Base-by-base conservation (phyloP, 1,140 invertebrate genomes). In the Zaprionus africanus region DNA sequence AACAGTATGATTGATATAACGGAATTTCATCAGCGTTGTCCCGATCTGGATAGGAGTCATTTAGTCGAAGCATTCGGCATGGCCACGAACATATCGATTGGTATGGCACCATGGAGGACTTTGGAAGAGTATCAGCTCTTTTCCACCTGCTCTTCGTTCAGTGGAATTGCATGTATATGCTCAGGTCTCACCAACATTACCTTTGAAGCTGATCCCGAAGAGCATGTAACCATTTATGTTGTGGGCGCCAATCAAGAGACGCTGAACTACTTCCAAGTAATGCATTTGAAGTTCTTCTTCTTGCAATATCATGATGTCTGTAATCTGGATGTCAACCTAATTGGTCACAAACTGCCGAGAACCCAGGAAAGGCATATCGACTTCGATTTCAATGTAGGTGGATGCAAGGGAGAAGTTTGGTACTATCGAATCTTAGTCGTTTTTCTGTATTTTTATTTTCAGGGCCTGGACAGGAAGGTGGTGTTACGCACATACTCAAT, bases 271-370 rank as follows among this genome's bases (percentile, higher is more conserved):
- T 91, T 91, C 59, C 67, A 58, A 5, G 54, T 66, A 15, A 81
- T 88, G 56, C 90, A 91, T 60, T 34, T 79, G 1, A 73, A 59
- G 24, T 88, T 88, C 38, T 79, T 91, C 41, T 91, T 91, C 46
- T 49, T 76, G 15, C 75, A 81, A 57, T 71, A 72, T 31, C 60
- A 38, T 24, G 51, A 58, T 22, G 46, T 91, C 28, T 63, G 28
- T 2, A 56, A 76, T 15, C 26, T 91, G 24, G 64, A 79, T 7
- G 28, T 91, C 2, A 57, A 63, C 41, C 81, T 91, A n/a, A 91
- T 91, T 70, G 88, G 88, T 3, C 54, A 60, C 11, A 31, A 49
- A 5, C 22, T 77, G n/a, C 15, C 19, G 1, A 19, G 24, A 22
- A 5, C 28, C 46, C 15, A 22, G 2, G 46, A 53, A 1, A 19